These are phyloP conservation scores for Amphibalanus amphitrite DNA, from an alignment of 1,140 invertebrate species.

Conservation along the genomic window DNA sequence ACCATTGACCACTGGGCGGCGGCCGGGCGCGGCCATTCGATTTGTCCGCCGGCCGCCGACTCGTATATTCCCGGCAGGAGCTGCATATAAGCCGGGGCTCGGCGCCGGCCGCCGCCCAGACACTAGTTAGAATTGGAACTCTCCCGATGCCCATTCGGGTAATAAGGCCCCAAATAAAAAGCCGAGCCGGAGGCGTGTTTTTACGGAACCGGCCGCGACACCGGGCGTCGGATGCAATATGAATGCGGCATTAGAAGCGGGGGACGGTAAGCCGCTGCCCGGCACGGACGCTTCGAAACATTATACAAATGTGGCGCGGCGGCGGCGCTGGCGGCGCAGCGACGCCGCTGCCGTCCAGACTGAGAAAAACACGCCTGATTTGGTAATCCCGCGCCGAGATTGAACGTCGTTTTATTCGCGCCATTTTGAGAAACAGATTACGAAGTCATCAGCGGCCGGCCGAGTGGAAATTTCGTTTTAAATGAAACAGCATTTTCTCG, in stretches of 20 bases:
- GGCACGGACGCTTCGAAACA: background rate
- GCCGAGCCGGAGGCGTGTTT: background rate
- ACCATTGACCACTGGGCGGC: background rate
- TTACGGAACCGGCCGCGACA: background rate
- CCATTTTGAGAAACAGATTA: slow-evolving; percentile 2
- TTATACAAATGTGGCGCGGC: background rate
- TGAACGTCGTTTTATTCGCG: background rate
- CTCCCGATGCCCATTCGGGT: background rate
- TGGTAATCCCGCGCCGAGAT: background rate
- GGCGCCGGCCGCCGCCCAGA: background rate
- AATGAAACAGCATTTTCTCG: background rate
- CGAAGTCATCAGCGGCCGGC: background rate
- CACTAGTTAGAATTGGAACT: background rate
- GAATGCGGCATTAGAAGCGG: background rate
- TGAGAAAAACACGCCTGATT: background rate
- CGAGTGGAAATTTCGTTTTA: slow-evolving; percentile 1
- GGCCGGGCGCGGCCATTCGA: background rate
- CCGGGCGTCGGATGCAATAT: background rate
- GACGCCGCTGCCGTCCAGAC: too few relatives aligned
- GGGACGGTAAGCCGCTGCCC: background rate
- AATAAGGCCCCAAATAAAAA: background rate
- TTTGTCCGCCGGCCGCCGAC: background rate
- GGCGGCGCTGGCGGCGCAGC: too few relatives aligned
- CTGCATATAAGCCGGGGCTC: background rate
- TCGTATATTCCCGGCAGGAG: background rate